Base-by-base conservation (phyloP, 1,140 invertebrate genomes). In the Procambarus virginalis region DNA sequence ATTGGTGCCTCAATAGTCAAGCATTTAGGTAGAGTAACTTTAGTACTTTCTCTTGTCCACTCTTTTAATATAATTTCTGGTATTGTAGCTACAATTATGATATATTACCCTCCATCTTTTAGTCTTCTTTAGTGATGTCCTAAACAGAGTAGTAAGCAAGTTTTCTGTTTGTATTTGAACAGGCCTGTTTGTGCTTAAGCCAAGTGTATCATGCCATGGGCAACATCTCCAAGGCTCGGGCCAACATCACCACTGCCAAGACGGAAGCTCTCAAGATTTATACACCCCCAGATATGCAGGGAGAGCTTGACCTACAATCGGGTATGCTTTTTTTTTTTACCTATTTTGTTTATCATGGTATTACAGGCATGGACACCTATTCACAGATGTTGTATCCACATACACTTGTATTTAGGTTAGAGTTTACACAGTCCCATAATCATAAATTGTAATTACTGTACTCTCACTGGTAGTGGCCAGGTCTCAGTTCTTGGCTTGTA, bases 201-300 rank as follows among this genome's bases (percentile, higher is more conserved):
- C 84, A 86, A 68, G 84, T 86, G 9, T 86, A 86, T 14, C 84
- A 86, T 86, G 84, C 84, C 22, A 86, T 86, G 84, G 84, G 84
- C 17, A 86, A 86, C 45, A 86, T 86, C 58, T 86, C 84, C 20
- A 86, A 86, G 64, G 84, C 84, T 64, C 51, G 84, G 22, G 84
- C 84, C 75, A 86, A 79, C 60, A 86, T 86, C 45, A 86, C 84
- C 12, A 86, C 84, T n/a, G 84, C 84, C 17, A 86, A 86, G 34
- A 86, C 84, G 1, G 84, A 86, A 45, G 84, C 84, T 48, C 60
- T 86, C n/a, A 86, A 86, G 77, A 86, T 86, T 20, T 86, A 86
- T 75, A 86, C 84, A 20, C 84, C 84, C 17, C 84, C 84, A n/a
- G 84, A 86, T 55, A 86, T 86, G 84, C 84, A 86, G 55, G 84